These are phyloP conservation scores for Todiramphus saurophagus DNA, from an alignment of 2,113 vertebrate genomes.

Conservation along the genomic window DNA sequence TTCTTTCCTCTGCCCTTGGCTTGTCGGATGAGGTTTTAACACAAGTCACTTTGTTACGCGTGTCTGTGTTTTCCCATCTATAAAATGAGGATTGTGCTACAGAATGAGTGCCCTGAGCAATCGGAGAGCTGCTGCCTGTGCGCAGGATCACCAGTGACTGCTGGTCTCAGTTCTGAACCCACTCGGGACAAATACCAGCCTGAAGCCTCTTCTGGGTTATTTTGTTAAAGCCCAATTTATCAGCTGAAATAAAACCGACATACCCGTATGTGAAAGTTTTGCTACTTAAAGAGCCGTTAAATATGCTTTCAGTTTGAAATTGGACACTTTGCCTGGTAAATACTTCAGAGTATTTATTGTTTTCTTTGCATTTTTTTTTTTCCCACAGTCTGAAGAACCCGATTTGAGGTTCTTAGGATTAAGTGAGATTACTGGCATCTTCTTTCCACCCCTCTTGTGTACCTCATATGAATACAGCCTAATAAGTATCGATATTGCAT, in stretches of 20 bases:
- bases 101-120: background rate
- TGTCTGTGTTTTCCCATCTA: background rate
- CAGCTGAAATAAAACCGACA: background rate
- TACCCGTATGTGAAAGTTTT: background rate
- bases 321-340: background rate
- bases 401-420: slow-evolving; percentile 71
- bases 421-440: slow-evolving; percentile 77
- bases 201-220: background rate
- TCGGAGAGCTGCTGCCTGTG: fast-evolving
- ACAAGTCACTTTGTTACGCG: background rate
- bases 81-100: background rate
- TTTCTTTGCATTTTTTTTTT: slow-evolving; percentile 66
- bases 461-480: slow-evolving; percentile 72
- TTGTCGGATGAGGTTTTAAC: background rate
- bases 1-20: background rate
- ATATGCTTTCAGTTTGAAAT: background rate
- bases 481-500: slow-evolving; percentile 81
- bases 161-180: background rate
- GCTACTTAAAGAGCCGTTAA: slow-evolving; percentile 10
- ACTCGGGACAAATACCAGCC: background rate
- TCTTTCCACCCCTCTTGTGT: slow-evolving; percentile 64
- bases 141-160: background rate
- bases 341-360: slow-evolving; percentile 11
- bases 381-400: slow-evolving; percentile 80
- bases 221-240: background rate